These are phyloP conservation scores for Anguilla marmorata DNA, from an alignment of 2,797 vertebrate species.

Conservation along the genomic window DNA sequence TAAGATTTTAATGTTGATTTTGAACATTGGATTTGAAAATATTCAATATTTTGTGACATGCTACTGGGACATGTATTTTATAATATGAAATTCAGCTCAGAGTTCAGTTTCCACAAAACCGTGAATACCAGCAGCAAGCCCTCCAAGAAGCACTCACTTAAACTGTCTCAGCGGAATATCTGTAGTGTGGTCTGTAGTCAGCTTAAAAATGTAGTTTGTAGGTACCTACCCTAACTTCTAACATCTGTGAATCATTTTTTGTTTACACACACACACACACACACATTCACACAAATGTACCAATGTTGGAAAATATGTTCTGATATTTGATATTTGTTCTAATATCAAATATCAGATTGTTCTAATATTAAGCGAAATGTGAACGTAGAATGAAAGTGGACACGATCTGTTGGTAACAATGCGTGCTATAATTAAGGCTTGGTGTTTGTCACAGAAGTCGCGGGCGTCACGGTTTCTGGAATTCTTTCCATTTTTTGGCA, in stretches of 20 bases:
- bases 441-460: too few relatives aligned
- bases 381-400: neutral
- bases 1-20: neutral
- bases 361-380: neutral
- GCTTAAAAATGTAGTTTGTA: neutral
- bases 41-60: neutral
- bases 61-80: neutral
- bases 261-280: neutral
- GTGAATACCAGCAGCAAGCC: neutral
- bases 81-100: neutral
- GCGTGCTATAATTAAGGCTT: neutral
- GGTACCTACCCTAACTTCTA: neutral
- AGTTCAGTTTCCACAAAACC: neutral
- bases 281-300: neutral
- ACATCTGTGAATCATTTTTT: neutral
- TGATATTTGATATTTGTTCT: neutral
- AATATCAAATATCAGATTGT: neutral
- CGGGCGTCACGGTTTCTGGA: too few relatives aligned
- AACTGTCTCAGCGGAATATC: neutral
- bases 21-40: neutral
- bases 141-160: neutral
- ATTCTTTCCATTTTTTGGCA: too few relatives aligned
- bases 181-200: neutral
- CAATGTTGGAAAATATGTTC: neutral
- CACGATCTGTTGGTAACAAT: neutral